Conservation (phyloP, 2,888 invertebrate genomes). For the Drosophila anomalata region DNA sequence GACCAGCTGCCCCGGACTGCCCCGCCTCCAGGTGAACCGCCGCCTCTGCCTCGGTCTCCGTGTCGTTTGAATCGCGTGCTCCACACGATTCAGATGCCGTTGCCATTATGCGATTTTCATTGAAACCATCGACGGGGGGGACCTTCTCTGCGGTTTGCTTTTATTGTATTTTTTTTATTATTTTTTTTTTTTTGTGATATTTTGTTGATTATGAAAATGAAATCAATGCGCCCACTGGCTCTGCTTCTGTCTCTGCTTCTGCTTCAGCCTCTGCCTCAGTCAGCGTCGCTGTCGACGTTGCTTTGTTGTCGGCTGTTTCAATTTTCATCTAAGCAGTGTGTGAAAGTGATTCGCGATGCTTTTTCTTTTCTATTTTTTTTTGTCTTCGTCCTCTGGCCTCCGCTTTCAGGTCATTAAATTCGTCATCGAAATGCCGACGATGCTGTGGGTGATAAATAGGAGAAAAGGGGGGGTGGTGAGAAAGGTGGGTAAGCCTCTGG, state of each 20-base stretch:
- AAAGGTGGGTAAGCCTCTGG: slow-evolving; percentile 8
- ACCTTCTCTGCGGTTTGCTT: slow-evolving; percentile 28
- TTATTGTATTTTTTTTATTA: slow-evolving; percentile 3
- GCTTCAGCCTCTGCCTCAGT: slow-evolving; percentile 27
- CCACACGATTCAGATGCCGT: slow-evolving; percentile 71
- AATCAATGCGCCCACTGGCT: slow-evolving; percentile 69
- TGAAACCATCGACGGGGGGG: slow-evolving; percentile 57
- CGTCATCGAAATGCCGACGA: slow-evolving; percentile 58
- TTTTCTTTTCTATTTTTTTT: slow-evolving; percentile 7
- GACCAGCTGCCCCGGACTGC: slow-evolving; percentile 11
- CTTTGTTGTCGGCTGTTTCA: slow-evolving; percentile 64
- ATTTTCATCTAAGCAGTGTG: slow-evolving; percentile 74
- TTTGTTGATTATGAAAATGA: slow-evolving; percentile 73
- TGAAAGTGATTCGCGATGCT: slow-evolving; percentile 70
- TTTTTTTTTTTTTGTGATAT: slow-evolving; percentile 10
- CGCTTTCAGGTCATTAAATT: slow-evolving; percentile 72
- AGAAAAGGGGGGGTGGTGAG: background rate
- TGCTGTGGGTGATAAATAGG: slow-evolving; percentile 5
- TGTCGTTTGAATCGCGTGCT: slow-evolving; percentile 64
- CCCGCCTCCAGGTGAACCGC: slow-evolving; percentile 58
- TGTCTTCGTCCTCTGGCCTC: background rate
- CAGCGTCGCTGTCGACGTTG: slow-evolving; percentile 39
- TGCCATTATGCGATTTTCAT: slow-evolving; percentile 76
- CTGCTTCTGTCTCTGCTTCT: slow-evolving; percentile 22
- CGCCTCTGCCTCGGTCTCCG: slow-evolving; percentile 38